Evolutionary conservation across 2,888 invertebrate species (phyloP), one percentile per base, ranked within the genome.

Genomic region (Scrobipalpa atriplicella): DNA sequence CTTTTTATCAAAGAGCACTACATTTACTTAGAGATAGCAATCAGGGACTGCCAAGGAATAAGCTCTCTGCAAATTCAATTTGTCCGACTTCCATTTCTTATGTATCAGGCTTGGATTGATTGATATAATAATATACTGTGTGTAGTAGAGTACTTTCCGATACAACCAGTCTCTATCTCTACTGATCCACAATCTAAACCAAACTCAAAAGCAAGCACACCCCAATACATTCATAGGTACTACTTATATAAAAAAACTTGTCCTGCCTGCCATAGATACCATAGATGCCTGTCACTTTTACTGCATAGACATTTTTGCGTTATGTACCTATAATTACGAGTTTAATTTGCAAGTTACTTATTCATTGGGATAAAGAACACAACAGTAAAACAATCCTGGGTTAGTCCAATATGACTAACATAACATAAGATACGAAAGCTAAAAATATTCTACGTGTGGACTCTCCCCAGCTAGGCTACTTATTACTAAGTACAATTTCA

Each of bases 1-100:
- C 29, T 29, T 29, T 29, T 29, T 29, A 29, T 29, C 5, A 29
- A 29, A 29, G 29, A 29, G 29, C 69, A 78, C 74, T 78, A 38
- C n/a, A 51, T 63, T 36, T 10, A 47, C 36, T 13, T 29, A 63
- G 38, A 38, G n/a, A 47, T 47, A 47, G 47, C 47, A 47, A 47
- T 47, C 47, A 47, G 47, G 11, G 43, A 47, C 47, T n/a, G 47
- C 43, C 13, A 47, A 47, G 47, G 10, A 47, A 29, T 29, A 29
- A 6, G 47, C 47, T 47, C n/a, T 47, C 47, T 47, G n/a, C 47
- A 47, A 47, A 47, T 47, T 16, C n/a, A 47, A 47, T 47, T 47
- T 47, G 16, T 47, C n/a, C 7, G 3, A 16, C n/a, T 47, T 47
- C 16, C 5, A 47, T 47, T 47, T 47, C 47, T 47, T n/a, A 5